phyloP scores from a whole-genome alignment of 2,888 invertebrate genomes.

The Tachina lurida region DNA sequence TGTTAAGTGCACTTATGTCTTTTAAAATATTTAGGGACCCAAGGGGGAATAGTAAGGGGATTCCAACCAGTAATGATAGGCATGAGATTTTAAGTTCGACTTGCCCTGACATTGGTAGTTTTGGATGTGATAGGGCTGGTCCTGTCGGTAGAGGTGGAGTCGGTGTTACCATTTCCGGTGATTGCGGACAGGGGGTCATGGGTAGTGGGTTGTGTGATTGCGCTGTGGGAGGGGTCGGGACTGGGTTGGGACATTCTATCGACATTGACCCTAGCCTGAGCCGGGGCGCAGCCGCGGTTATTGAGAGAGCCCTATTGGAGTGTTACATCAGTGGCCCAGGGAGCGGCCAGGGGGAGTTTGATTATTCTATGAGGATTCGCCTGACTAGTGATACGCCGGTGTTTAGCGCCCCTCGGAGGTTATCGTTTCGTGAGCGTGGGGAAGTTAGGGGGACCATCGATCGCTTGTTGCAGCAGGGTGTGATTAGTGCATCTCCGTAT shows the following conservation, averaged over 20 bases:
- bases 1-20: too few relatives aligned
- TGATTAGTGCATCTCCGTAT: constrained; percentile 30
- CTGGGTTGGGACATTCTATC: neutral
- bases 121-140: too few relatives aligned
- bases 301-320: neutral
- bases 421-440: constrained; percentile 20
- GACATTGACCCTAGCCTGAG: neutral
- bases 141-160: too few relatives aligned
- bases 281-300: neutral
- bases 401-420: constrained; percentile 2
- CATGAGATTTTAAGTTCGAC: too few relatives aligned
- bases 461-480: neutral
- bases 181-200: too few relatives aligned
- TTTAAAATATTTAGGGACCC: too few relatives aligned
- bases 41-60: too few relatives aligned
- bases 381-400: constrained; percentile 12
- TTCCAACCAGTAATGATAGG: too few relatives aligned
- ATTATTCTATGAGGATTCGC: constrained; percentile 24
- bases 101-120: too few relatives aligned
- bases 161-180: neutral
- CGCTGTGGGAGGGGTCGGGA: too few relatives aligned
- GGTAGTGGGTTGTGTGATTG: too few relatives aligned
- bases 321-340: neutral
- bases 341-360: neutral
- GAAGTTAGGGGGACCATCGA: neutral